Base-by-base conservation (phyloP, 2,113 vertebrate species). In the Thinocorus orbignyianus region DNA sequence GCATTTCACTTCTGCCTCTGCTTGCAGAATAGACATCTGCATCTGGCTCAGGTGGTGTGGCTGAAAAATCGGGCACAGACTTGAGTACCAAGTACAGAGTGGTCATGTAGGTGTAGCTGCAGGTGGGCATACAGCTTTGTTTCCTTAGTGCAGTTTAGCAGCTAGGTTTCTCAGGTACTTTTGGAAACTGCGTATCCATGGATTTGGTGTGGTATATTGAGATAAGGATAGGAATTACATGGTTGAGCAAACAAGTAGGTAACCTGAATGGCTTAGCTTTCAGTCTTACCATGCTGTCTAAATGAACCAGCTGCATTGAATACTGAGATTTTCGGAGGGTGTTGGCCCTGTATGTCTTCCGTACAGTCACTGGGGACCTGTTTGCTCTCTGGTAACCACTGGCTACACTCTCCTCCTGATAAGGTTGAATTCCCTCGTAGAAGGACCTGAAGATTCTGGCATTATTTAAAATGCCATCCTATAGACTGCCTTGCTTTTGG, bases 21-120 rank as follows among this genome's bases (percentile, higher is more conserved):
- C n/a, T 0, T 22, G 64, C 1, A 3, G 85, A 76, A 55, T 22
- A 64, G 57, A 16, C 33, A 30, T 66, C 49, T 55, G 8, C 20
- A 17, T 39, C 35, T 65, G 74, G 35, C 60, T 68, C 48, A 11
- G 49, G 60, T 42, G 55, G 13, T 1, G 12, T 44, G 44, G 14
- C 41, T 66, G 68, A 41, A 49, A 30, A 61, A 26, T 28, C 17
- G 7, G 55, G 23, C 65, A 20, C 46, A 64, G 69, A 2, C 49
- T 28, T 19, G 17, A 68, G 13, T 4, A 1, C 0, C 1, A 26
- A 61, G 37, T 44, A 35, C 31, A 1, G 26, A 18, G 9, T 24
- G 51, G 37, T 13, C 11, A 1, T 13, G 78, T 11, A 72, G 66
- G 22, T 6, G 6, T 20, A 51, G 71, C 54, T 60, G 28, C 49